Base-by-base conservation (phyloP, 2,113 vertebrate species). In the Nerophis ophidion region DNA sequence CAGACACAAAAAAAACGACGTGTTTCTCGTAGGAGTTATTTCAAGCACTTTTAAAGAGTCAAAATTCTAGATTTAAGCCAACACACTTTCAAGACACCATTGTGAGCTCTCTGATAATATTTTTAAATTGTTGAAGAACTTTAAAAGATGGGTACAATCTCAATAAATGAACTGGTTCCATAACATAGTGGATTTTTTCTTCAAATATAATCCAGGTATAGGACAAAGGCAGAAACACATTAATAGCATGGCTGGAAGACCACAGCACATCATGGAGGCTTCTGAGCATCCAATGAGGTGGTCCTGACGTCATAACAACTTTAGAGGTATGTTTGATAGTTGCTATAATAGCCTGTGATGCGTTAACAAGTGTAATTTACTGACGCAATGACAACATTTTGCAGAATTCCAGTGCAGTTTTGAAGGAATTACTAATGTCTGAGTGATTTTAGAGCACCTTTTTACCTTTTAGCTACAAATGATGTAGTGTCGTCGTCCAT, bases 381-480 rank as follows among this genome's bases (percentile, higher is more conserved):
- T 14, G 13, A 3, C 13, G 34, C 33, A 53, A 13, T 35, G 9
- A 51, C 4, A 26, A 26, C 26, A 26, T 26, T 48, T 2, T n/a
- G n/a, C 19, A 7, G 47, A 8, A 48, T 17, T 48, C 17, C n/a
- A 48, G 16, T 16, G 47, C 47, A 48, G n/a, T 16, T n/a, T 51
- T 40, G 8, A 40, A 40, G 4, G 6, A 62, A 19, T 61, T 1
- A 9, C 2, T 12, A 40, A 15, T 12, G 3, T 62, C 52, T 48
- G 3, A 45, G 9, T 50, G 4, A 53, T 14, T 48, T 19, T 15
- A 57, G 26, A 63, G n/a, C 15, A 19, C 33, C 15, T 2, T 6
- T 46, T 70, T 84, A 91, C 90, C 87, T 89, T 84, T 81, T 89
- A 57, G 90, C 89, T 62, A 90, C 75, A 74, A 90, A 91, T 34